Base-by-base conservation (phyloP, 2,113 vertebrate genomes). In the Leptobrachium leishanense region DNA sequence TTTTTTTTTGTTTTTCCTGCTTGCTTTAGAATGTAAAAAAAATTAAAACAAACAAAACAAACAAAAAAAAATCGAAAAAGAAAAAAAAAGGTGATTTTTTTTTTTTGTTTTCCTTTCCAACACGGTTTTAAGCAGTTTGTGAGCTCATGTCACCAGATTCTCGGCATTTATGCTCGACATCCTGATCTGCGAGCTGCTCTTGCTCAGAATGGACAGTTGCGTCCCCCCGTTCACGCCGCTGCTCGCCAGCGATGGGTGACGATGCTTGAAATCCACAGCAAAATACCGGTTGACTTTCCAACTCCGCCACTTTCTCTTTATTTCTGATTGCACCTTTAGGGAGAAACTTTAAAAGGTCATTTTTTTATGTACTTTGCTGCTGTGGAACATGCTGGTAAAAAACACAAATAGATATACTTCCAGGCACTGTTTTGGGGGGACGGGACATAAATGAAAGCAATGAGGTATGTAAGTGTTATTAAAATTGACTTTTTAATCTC, bases 271-370 rank as follows among this genome's bases (percentile, higher is more conserved):
- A 92, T 99, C 97, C 95, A 98, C 95, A 88, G 96, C 93, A 93
- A 99, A 99, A 90, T 99, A 99, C 82, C 96, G 95, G 92, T 99
- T 99, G 92, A 99, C 97, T 87, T 96, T 99, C 98, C 98, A 99
- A 94, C 98, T 99, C 91, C 97, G 92, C 98, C 98, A 99, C 92
- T 99, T 99, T 86, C 98, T 95, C 94, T 99, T 99, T 93, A 99
- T 97, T 94, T 99, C 98, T 71, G 98, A 98, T 91, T 99, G 98
- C 88, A 99, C 98, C 98, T 99, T 96, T 89, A 92, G 94, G 94
- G 90, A 94, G 92, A 95, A 95, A 95, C 90, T 89, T 91, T 88
- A 93, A 94, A 92, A 88, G 59, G 92, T 97, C 94, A 96, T 93
- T 95, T 93, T 85, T 87, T 87, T 89, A 90, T 91, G 90, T 92